Percentiles rank a stretch among this genome's conserved stretches.
Conservation (phyloP, 2,113 vertebrate species). For the Hypanus sabinus region DNA sequence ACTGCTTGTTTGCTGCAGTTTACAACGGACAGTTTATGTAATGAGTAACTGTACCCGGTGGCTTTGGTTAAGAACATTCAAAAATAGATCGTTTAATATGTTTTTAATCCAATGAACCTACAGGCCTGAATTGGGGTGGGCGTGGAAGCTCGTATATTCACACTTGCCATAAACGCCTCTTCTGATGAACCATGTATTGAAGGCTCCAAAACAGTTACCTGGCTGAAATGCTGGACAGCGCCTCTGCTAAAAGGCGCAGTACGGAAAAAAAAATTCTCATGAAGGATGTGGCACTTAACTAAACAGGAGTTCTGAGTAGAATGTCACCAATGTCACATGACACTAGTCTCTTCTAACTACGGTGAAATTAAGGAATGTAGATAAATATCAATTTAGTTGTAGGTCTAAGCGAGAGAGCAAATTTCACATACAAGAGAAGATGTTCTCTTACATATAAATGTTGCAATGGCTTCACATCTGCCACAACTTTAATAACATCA, state of each 20-base stretch:
- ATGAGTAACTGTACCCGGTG: conserved; percentile 8
- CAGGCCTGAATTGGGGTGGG: no score
- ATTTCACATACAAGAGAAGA: neutral
- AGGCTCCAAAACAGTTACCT: neutral
- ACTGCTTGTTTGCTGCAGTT: neutral
- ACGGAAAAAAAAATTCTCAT: neutral
- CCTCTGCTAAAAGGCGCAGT: neutral
- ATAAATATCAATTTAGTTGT: conserved; percentile 4
- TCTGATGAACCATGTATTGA: neutral
- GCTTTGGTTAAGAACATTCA: neutral
- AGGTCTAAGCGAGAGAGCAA: conserved; percentile 3
- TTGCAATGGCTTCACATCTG: neutral
- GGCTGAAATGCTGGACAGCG: conserved; percentile 30
- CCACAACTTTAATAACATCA: conserved; percentile 1
- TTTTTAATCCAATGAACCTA: neutral
- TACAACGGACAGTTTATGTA: neutral
- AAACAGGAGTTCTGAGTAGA: neutral
- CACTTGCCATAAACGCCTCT: neutral
- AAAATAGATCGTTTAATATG: neutral
- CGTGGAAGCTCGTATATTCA: no score
- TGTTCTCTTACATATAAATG: neutral
- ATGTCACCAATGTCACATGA: neutral
- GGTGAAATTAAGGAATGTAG: conserved; percentile 8
- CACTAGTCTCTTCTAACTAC: neutral
- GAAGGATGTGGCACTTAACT: neutral